A percentile compares a stretch with the other conserved stretches of the same genome.
Evolutionary conservation across 2,113 vertebrate species (phyloP).

Genomic region (Labrus mixtus): DNA sequence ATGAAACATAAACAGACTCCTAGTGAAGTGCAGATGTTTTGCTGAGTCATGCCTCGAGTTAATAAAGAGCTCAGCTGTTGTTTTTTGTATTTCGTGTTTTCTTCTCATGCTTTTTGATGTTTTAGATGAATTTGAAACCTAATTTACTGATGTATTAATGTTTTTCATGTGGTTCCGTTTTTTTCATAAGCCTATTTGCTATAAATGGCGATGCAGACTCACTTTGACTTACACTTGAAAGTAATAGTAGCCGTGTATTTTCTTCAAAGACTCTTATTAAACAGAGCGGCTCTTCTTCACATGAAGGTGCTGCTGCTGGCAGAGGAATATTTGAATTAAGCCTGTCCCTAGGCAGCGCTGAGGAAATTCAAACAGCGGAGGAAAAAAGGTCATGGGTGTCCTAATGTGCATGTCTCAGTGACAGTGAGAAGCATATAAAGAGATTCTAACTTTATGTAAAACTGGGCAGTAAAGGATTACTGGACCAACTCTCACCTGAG

Average conservation of each 20-base stretch:
- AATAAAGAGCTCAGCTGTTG: neutral
- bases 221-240: neutral
- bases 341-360: neutral
- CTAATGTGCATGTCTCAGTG: slow-evolving; percentile 16
- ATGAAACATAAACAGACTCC: neutral
- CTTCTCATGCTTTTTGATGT: neutral
- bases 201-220: neutral
- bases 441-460: slow-evolving; percentile 11
- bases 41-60: neutral
- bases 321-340: slow-evolving; percentile 19
- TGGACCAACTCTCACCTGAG: neutral
- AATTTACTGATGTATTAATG: neutral
- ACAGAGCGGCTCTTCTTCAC: neutral
- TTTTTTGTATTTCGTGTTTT: neutral
- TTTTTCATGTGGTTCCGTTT: neutral
- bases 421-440: slow-evolving; percentile 20
- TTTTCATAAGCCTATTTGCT: neutral
- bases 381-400: slow-evolving; percentile 11
- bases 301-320: slow-evolving; percentile 5
- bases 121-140: neutral
- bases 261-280: slow-evolving; percentile 7
- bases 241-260: slow-evolving; percentile 1
- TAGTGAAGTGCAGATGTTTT: neutral
- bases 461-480: neutral
- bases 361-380: slow-evolving; percentile 8